Percentiles rank a stretch among this genome's conserved stretches.
These are phyloP conservation scores for Ips typographus DNA, from an alignment of 1,140 invertebrate genomes.

Conservation along the genomic window DNA sequence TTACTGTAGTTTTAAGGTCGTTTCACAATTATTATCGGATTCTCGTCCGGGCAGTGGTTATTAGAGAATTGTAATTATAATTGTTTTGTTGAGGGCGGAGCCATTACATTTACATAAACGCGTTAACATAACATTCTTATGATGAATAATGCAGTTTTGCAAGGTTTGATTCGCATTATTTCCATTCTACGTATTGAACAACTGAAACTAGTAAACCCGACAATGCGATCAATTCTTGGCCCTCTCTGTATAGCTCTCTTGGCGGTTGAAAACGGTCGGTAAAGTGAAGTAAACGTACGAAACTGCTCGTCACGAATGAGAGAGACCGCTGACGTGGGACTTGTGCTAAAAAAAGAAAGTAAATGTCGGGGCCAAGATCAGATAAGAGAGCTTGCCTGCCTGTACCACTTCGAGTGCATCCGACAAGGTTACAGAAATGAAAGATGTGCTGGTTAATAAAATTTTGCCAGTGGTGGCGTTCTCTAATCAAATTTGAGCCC, in stretches of 20 bases:
- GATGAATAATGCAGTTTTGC: too few species aligned
- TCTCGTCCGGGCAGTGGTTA: not conserved
- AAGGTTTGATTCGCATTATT: too few species aligned
- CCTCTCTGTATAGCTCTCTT: constrained; percentile 9
- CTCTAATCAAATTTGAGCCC: not conserved
- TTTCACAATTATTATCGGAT: not conserved
- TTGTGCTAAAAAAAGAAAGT: constrained; percentile 20
- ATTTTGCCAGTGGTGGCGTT: constrained; percentile 21
- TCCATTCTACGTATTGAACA: too few species aligned
- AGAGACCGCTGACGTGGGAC: constrained; percentile 16
- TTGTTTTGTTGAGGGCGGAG: not conserved
- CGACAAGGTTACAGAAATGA: constrained; percentile 35
- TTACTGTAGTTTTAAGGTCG: not conserved
- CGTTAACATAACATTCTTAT: too few species aligned
- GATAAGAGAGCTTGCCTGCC: constrained; percentile 29
- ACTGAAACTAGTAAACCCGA: too few species aligned
- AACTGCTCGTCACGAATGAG: constrained; percentile 18
- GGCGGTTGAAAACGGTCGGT: constrained; percentile 1
- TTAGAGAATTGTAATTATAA: not conserved
- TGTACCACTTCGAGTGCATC: constrained; percentile 31
- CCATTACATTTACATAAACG: too few species aligned
- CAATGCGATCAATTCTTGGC: constrained; percentile 22
- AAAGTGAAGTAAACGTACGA: constrained; percentile 9
- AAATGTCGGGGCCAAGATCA: constrained; percentile 13
- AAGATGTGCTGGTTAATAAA: constrained; percentile 30